These are phyloP conservation scores for Napeogenes sylphis DNA, from an alignment of 2,888 invertebrate species.

Conservation along the genomic window DNA sequence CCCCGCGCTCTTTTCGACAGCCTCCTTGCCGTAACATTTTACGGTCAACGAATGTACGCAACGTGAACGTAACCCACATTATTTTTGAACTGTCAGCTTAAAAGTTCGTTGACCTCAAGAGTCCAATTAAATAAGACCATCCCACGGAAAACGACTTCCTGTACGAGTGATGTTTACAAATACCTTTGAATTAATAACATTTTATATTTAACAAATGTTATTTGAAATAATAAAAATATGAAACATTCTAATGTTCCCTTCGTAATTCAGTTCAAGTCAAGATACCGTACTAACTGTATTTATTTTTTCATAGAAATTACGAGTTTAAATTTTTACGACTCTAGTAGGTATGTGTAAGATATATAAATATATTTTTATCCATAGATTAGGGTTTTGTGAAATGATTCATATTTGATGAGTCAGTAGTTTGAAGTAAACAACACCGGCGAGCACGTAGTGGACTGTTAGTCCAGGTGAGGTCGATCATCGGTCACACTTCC, in stretches of 20 bases:
- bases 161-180: conserved; percentile 24
- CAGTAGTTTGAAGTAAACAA: no score
- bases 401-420: no score
- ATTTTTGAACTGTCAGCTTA: conserved; percentile 76
- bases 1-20: conserved; percentile 39
- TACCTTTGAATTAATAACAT: background rate
- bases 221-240: no score
- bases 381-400: no score
- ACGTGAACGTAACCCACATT: conserved; percentile 77
- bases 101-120: conserved; percentile 70
- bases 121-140: conserved; percentile 70
- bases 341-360: no score
- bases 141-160: conserved; percentile 56
- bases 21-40: conserved; percentile 69
- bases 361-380: no score
- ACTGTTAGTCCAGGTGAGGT: conserved; percentile 40
- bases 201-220: no score
- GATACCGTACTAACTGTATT: background rate
- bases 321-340: background rate
- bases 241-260: background rate
- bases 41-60: conserved; percentile 72
- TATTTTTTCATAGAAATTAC: background rate
- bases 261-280: background rate
- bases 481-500: conserved; percentile 44
- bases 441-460: no score